Evolutionary conservation across 1,140 invertebrate species (phyloP).

Genomic region (Aphis gossypii): DNA sequence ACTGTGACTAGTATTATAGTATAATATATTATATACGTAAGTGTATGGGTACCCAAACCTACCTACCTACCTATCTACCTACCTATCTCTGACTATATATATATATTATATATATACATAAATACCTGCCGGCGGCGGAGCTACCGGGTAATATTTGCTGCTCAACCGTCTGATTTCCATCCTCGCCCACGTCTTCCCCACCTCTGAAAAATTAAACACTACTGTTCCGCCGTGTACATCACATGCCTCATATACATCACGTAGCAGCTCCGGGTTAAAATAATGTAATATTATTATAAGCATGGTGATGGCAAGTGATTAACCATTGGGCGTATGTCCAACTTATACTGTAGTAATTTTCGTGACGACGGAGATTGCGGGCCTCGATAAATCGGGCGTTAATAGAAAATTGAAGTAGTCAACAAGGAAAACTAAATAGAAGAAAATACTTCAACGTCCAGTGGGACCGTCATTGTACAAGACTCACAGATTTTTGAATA

Average conservation of each 20-base stretch:
- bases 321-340: neutral
- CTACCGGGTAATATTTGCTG: conserved; percentile 19
- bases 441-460: neutral
- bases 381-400: neutral
- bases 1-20: neutral
- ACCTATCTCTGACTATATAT: neutral
- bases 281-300: neutral
- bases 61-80: neutral
- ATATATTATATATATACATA: neutral
- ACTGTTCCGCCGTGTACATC: neutral
- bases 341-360: neutral
- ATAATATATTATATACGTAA: neutral
- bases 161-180: neutral
- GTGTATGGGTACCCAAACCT: neutral
- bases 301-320: neutral
- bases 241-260: neutral
- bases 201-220: neutral
- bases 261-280: neutral
- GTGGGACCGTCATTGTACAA: neutral
- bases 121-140: neutral
- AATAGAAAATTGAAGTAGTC: neutral
- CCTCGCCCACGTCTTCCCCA: neutral
- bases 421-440: neutral
- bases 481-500: conserved; percentile 35
- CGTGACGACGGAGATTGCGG: neutral